Conservation (phyloP, 2,797 vertebrate genomes). For the Notolepis coatsorum region DNA sequence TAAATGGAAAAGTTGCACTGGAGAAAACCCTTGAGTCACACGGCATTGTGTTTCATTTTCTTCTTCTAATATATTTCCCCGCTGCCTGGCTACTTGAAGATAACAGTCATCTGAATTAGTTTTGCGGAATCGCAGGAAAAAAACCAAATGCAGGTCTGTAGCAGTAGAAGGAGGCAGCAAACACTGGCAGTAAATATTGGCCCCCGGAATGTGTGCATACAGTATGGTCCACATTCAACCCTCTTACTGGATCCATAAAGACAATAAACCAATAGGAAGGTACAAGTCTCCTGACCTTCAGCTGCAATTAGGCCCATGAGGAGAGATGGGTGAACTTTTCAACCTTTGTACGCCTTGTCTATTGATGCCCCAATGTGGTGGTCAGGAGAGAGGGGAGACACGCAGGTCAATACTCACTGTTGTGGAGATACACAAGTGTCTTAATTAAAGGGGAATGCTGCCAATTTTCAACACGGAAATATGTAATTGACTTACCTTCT, state of each 20-base stretch:
- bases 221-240: too few species aligned
- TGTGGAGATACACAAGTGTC: slow-evolving; percentile 31
- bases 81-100: slow-evolving; percentile 77
- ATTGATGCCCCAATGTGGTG: slow-evolving; percentile 65
- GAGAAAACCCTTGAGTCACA: slow-evolving; percentile 72
- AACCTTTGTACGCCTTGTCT: slow-evolving; percentile 71
- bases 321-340: slow-evolving; percentile 78
- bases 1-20: slow-evolving; percentile 73
- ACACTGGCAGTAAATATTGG: too few species aligned
- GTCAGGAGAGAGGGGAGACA: slow-evolving; percentile 45
- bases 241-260: slow-evolving; percentile 68
- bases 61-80: slow-evolving; percentile 69
- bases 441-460: too few species aligned
- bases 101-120: slow-evolving; percentile 74
- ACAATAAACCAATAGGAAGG: slow-evolving; percentile 73
- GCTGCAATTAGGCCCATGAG: slow-evolving; percentile 76
- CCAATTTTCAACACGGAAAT: too few species aligned
- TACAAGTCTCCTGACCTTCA: slow-evolving; percentile 77
- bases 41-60: slow-evolving; percentile 70
- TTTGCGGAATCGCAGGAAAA: slow-evolving; percentile 58
- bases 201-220: too few species aligned
- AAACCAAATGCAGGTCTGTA: slow-evolving; percentile 53
- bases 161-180: slow-evolving; percentile 54
- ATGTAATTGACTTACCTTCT: too few species aligned
- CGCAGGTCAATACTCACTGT: slow-evolving; percentile 57